phyloP scores from a whole-genome alignment of 2,888 invertebrate species.

The Creontiades dilutus region DNA sequence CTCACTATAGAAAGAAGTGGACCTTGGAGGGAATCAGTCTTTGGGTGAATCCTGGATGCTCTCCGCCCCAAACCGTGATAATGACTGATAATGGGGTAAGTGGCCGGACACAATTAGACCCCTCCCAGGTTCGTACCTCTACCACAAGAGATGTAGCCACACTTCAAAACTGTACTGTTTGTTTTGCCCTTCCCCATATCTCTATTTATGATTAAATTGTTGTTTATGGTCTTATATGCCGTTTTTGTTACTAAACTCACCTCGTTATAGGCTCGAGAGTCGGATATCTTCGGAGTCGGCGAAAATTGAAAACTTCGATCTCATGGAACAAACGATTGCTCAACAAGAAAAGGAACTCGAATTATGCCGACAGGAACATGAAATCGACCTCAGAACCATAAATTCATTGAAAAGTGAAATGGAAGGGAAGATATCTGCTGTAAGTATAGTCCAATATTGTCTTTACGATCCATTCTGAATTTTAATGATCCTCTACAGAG shows the following conservation, averaged over 20 bases:
- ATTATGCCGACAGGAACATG: constrained; percentile 74
- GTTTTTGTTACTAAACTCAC: neutral
- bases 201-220: too few species aligned
- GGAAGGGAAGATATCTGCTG: constrained; percentile 71
- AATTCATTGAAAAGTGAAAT: constrained; percentile 73
- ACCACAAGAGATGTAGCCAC: too few species aligned
- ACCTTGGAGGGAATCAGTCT: too few species aligned
- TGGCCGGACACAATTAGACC: too few species aligned
- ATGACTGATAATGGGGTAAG: too few species aligned
- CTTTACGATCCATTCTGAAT: neutral
- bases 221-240: too few species aligned
- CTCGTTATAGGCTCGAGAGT: constrained; percentile 72
- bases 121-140: too few species aligned
- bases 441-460: constrained; percentile 45
- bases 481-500: neutral
- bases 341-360: constrained; percentile 74
- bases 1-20: too few species aligned
- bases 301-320: constrained; percentile 65
- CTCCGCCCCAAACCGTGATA: too few species aligned
- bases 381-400: constrained; percentile 73
- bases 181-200: too few species aligned
- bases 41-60: too few species aligned
- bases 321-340: constrained; percentile 72
- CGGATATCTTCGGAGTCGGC: constrained; percentile 58
- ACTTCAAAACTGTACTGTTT: too few species aligned